These are phyloP conservation scores for Triplophysa siluroides DNA, from an alignment of 2,113 vertebrate species.

Conservation along the genomic window DNA sequence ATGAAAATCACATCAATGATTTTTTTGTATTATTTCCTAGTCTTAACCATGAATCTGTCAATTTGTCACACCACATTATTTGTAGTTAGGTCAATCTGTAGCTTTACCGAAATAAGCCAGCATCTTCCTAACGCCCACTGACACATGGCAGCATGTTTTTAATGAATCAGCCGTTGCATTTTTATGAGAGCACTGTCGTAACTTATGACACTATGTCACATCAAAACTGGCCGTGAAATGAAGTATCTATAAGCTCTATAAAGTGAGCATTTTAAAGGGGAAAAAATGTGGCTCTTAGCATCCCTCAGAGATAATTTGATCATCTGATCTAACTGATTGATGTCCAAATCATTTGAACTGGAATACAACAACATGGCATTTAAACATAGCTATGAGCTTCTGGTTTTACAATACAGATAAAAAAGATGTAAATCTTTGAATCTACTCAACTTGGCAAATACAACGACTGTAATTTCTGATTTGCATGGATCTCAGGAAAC, in stretches of 20 bases:
- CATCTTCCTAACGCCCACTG: not conserved
- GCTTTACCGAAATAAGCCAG: not conserved
- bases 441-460: not conserved
- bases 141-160: no score
- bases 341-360: no score
- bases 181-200: not conserved
- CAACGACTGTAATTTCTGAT: not conserved
- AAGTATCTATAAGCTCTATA: no score
- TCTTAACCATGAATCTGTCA: not conserved
- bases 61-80: not conserved
- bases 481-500: slow-evolving; percentile 12
- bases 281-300: no score
- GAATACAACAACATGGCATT: no score
- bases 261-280: no score
- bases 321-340: no score
- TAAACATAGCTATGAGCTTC: not conserved
- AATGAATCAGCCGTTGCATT: not conserved
- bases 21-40: not conserved
- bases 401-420: not conserved
- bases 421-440: not conserved
- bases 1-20: not conserved
- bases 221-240: no score
- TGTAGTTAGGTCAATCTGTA: not conserved
- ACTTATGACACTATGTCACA: no score
- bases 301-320: no score